phyloP scores from a whole-genome alignment of 2,113 vertebrate genomes.

The Xenus cinereus region DNA sequence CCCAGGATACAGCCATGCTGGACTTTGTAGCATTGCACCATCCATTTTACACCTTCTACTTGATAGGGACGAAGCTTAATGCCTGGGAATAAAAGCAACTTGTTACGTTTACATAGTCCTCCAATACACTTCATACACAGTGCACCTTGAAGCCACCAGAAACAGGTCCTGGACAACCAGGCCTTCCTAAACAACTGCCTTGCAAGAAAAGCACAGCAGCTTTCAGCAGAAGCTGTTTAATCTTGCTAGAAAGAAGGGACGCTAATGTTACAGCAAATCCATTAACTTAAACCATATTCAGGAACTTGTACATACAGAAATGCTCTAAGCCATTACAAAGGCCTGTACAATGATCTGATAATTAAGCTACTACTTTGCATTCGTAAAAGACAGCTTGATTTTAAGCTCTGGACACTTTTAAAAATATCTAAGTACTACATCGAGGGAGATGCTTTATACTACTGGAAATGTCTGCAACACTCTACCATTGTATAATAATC shows the following conservation, averaged over 20 bases:
- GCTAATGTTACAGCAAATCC: not conserved
- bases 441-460: not conserved
- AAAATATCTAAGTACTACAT: not conserved
- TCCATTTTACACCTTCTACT: slow-evolving; percentile 86
- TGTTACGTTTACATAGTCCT: not conserved
- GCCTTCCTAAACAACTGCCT: not conserved
- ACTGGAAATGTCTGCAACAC: not conserved
- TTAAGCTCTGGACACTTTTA: not conserved
- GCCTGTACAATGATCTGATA: not conserved
- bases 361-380: not conserved
- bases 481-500: not conserved
- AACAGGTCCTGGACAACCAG: not conserved
- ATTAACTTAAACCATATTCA: not conserved
- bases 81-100: slow-evolving; percentile 66
- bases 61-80: slow-evolving; percentile 85
- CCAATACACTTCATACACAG: not conserved
- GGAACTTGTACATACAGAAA: not conserved
- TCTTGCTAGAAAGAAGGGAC: not conserved
- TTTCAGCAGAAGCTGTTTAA: not conserved
- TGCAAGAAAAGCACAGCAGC: not conserved
- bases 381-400: not conserved
- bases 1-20: slow-evolving; percentile 89
- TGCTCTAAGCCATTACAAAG: not conserved
- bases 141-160: not conserved
- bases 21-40: slow-evolving; percentile 73